Evolutionary conservation across 1,140 invertebrate species (phyloP).

Genomic region (Panagrolaimus sp.): DNA sequence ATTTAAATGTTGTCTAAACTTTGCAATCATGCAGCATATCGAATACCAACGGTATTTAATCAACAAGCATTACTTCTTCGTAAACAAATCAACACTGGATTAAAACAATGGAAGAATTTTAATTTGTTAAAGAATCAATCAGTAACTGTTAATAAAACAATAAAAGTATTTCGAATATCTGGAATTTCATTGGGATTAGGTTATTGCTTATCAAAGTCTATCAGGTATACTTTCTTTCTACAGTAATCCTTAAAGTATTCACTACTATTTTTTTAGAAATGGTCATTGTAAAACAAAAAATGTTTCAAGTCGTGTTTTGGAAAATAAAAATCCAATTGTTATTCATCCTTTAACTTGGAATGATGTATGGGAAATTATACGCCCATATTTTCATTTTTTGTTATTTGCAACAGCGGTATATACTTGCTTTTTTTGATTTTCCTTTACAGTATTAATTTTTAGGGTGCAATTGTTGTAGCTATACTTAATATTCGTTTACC

Average conservation of each 20-base stretch:
- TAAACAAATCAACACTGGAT: background rate
- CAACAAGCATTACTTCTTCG: background rate
- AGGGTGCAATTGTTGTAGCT: slow-evolving; percentile 75
- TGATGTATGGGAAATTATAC: slow-evolving; percentile 2
- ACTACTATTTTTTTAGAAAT: background rate
- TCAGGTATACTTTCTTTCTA: slow-evolving; percentile 3
- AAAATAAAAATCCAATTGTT: background rate
- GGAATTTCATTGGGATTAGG: background rate
- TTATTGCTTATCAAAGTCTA: background rate
- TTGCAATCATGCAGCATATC: background rate
- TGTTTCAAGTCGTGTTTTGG: background rate
- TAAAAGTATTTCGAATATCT: background rate
- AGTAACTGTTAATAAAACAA: background rate
- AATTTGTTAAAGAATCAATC: background rate
- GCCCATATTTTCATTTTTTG: background rate
- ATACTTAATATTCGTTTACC: slow-evolving; percentile 76
- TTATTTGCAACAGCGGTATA: background rate
- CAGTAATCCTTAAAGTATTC: no score
- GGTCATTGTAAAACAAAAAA: slow-evolving; percentile 2
- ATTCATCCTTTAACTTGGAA: slow-evolving; percentile 2
- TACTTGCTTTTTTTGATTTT: no score
- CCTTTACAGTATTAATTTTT: slow-evolving; percentile 39
- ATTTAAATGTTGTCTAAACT: background rate
- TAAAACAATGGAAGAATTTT: background rate
- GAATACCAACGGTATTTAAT: background rate